Conservation (phyloP, 2,888 invertebrate species). For the Aethes cnicana region DNA sequence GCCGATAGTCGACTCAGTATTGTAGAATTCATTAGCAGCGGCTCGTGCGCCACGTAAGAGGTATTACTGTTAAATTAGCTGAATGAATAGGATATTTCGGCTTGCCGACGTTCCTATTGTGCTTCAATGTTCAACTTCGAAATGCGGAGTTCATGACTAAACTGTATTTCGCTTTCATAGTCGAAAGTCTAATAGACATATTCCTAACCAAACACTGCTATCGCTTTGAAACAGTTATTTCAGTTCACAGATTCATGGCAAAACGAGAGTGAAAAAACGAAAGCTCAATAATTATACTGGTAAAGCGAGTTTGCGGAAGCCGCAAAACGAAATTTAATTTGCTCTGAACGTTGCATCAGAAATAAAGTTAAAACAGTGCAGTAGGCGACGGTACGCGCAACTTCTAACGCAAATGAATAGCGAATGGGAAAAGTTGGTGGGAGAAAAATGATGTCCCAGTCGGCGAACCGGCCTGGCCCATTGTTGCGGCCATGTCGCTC, state of each 20-base stretch:
- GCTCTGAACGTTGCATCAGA: constrained; percentile 82
- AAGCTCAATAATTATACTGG: constrained; percentile 73
- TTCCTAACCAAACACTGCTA: too few species aligned
- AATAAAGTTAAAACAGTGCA: constrained; percentile 83
- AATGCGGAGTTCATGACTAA: constrained; percentile 18
- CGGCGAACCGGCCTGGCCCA: constrained; percentile 53
- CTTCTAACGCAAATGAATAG: constrained; percentile 83
- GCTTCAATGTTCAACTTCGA: constrained; percentile 18
- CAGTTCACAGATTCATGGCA: constrained; percentile 58
- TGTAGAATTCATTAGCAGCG: constrained; percentile 66
- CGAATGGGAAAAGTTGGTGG: constrained; percentile 80
- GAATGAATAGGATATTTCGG: constrained; percentile 44
- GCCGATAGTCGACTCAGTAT: constrained; percentile 62
- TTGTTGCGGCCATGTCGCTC: constrained; percentile 62
- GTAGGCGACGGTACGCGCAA: constrained; percentile 72
- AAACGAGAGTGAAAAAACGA: constrained; percentile 53
- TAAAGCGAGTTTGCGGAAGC: constrained; percentile 78
- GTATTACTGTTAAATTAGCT: constrained; percentile 48
- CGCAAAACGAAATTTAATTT: constrained; percentile 82
- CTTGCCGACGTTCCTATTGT: constrained; percentile 19
- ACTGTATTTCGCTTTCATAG: constrained; percentile 1
- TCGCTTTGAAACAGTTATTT: constrained; percentile 53
- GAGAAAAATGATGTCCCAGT: constrained; percentile 81
- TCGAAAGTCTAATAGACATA: too few species aligned
- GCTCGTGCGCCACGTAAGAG: constrained; percentile 45